These are phyloP conservation scores for Aphelenchoides fujianensis DNA, from an alignment of 1,140 invertebrate species.

Conservation along the genomic window DNA sequence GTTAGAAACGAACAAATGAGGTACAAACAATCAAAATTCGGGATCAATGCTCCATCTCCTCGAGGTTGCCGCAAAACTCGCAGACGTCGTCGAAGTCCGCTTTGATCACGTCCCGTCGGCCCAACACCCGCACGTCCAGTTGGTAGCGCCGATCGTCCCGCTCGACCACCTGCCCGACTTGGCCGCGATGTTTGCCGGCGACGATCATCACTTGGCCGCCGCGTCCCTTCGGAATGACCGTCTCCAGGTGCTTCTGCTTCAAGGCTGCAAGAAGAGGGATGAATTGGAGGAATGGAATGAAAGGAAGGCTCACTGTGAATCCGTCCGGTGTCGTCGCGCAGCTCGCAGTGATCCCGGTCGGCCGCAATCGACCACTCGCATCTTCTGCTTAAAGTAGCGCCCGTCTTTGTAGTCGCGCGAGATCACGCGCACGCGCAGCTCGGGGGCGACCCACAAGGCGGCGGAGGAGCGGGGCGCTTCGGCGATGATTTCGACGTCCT, in stretches of 20 bases:
- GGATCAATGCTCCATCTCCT: slow-evolving; percentile 12
- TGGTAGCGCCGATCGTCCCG: slow-evolving; percentile 3
- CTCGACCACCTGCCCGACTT: slow-evolving; percentile 8
- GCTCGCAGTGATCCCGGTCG: not conserved
- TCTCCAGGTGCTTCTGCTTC: slow-evolving; percentile 9
- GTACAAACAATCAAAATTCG: too few species aligned
- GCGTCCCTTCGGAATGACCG: slow-evolving; percentile 11
- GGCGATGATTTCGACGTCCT: not conserved
- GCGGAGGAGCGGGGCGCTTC: not conserved
- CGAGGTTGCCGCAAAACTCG: slow-evolving; percentile 21
- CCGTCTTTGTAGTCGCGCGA: slow-evolving; percentile 23
- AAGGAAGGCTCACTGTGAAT: slow-evolving; percentile 15
- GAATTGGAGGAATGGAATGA: not conserved
- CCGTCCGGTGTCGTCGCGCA: slow-evolving; percentile 22
- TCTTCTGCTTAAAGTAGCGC: slow-evolving; percentile 27
- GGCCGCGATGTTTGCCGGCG: slow-evolving; percentile 8
- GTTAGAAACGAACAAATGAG: too few species aligned
- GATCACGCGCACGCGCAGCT: slow-evolving; percentile 24
- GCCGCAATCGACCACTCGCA: slow-evolving; percentile 26
- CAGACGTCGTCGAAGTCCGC: slow-evolving; percentile 25
- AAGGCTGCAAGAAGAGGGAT: slow-evolving; percentile 5
- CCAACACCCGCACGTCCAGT: not conserved
- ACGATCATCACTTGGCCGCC: slow-evolving; percentile 15
- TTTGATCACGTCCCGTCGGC: slow-evolving; percentile 12
- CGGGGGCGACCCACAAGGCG: slow-evolving; percentile 4